These are phyloP conservation scores for Acanthoscelides obtectus DNA, from an alignment of 2,888 invertebrate genomes.

Conservation along the genomic window DNA sequence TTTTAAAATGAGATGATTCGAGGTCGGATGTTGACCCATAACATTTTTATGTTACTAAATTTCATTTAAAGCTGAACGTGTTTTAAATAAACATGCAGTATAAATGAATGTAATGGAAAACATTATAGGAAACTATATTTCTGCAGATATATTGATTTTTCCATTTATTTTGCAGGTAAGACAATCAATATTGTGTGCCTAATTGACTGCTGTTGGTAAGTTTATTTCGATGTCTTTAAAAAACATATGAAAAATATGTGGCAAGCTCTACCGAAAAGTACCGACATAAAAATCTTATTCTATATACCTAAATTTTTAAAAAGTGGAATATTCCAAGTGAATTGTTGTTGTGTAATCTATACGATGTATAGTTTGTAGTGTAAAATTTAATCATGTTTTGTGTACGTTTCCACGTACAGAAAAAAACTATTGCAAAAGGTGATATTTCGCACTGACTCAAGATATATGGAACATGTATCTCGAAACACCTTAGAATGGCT, in stretches of 20 bases:
- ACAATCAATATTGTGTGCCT: not conserved
- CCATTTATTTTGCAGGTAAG: not conserved
- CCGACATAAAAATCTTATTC: no score
- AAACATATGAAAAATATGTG: no score
- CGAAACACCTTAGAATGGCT: not conserved
- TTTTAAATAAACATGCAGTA: no score
- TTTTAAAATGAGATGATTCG: no score
- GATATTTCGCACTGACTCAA: not conserved
- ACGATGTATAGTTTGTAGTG: not conserved
- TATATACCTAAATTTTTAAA: not conserved
- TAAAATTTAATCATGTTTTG: not conserved
- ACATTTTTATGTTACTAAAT: no score
- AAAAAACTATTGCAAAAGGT: not conserved
- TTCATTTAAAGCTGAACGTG: no score
- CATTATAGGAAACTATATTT: no score
- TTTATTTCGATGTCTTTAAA: not conserved
- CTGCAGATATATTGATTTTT: no score
- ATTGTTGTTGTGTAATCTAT: not conserved
- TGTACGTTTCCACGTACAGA: not conserved
- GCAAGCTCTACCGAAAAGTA: no score
- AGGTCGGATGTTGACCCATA: no score
- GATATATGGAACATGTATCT: not conserved
- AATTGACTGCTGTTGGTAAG: not conserved
- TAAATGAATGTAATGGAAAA: no score
- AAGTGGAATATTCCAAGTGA: not conserved